Conservation (phyloP, 2,888 invertebrate species). For the Brachylomia viminalis region DNA sequence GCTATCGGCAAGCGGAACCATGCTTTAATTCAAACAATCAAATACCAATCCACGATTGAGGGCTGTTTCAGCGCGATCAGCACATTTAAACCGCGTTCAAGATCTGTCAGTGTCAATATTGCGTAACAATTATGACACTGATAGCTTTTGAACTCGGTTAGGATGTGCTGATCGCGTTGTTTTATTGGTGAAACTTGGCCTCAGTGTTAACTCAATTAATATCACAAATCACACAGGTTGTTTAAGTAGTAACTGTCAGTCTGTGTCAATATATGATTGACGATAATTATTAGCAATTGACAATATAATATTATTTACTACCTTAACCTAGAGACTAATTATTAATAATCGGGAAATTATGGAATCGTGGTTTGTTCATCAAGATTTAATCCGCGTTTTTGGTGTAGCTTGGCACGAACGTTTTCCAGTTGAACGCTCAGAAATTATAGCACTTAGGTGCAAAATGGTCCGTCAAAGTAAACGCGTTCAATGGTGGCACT, state of each 20-base stretch:
- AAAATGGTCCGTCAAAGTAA: neutral
- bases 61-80: too few relatives aligned
- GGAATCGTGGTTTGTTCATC: neutral
- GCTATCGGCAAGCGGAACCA: neutral
- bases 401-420: neutral
- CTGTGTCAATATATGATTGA: slow-evolving; percentile 4
- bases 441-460: neutral
- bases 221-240: neutral
- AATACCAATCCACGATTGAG: neutral
- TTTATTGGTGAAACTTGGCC: too few relatives aligned
- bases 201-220: neutral
- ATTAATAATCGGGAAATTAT: neutral
- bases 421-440: neutral
- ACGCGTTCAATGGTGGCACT: neutral
- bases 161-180: too few relatives aligned
- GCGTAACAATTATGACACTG: too few relatives aligned
- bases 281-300: slow-evolving; percentile 18
- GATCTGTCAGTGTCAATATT: too few relatives aligned
- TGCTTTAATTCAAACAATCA: slow-evolving; percentile 7
- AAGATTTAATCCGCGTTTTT: neutral
- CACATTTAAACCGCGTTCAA: too few relatives aligned
- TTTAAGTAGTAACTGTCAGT: slow-evolving; percentile 1
- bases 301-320: neutral
- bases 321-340: slow-evolving; percentile 17
- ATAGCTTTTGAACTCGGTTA: too few relatives aligned